Evolutionary conservation across 1,140 invertebrate species (phyloP), one percentile per base, ranked within the genome.

Genomic region (Monomorium pharaonis): DNA sequence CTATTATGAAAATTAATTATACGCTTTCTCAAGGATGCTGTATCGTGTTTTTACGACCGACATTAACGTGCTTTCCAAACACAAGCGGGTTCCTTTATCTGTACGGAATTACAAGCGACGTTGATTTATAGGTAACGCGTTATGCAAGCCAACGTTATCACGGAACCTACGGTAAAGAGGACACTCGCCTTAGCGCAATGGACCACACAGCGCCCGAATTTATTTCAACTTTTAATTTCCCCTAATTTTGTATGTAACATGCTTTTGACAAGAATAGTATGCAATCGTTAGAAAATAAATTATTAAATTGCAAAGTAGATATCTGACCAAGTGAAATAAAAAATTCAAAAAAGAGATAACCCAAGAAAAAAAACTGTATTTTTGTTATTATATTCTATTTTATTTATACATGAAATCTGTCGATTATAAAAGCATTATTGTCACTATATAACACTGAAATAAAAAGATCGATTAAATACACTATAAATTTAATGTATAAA

Each of bases 41-140:
- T 56, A 42, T 58, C 16, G 24, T 14, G 18, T 72, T 70, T 81
- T 81, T 72, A 56, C n/a, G 37, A 10, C 24, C 49, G 63, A 58
- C 21, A 81, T 21, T 56, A 27, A 12, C 16, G 12, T 70, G 24
- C 24, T 70, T 70, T 30, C 67, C 49, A 70, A 67, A 58, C 37
- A 70, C 21, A 37, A 81, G 49, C 24, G 51, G 5, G 16, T 81
- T 72, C n/a, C 21, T 81, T 58, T 81, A 81, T 81, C 65, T 56
- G 62, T 16, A 33, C 21, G 12, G 33, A 81, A 70, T 80, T 56
- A 58, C 51, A 18, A 81, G 37, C 6, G 47, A 81, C 65, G 18
- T 30, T 70, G 49, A 81, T 70, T 81, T 81, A 81, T 72, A 47
- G 37, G 16, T 44, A 67, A 72, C 24, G 42, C 18, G 12, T 81